Evolutionary conservation across 1,140 invertebrate species (phyloP).

Genomic region (Drosophila sp.): DNA sequence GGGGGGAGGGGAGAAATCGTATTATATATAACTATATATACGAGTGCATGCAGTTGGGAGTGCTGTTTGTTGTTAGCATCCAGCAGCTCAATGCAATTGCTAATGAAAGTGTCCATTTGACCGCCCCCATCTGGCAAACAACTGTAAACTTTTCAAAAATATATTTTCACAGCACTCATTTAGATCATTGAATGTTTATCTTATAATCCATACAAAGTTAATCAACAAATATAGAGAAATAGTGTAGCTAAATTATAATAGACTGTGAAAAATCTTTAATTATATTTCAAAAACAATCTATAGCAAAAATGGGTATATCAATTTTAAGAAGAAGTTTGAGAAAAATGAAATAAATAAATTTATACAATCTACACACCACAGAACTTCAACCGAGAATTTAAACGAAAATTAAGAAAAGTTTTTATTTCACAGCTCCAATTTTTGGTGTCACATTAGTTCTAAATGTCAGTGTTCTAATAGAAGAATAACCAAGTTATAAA

Average conservation of each 20-base stretch:
- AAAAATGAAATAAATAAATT: too few relatives aligned
- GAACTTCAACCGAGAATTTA: too few relatives aligned
- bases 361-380: too few relatives aligned
- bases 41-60: neutral
- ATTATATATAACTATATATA: neutral
- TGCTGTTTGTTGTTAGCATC: constrained; percentile 11
- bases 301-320: neutral
- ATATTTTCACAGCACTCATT: neutral
- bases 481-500: too few relatives aligned
- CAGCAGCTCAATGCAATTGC: neutral
- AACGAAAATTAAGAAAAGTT: too few relatives aligned
- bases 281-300: neutral
- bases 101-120: constrained; percentile 5
- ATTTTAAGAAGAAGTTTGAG: neutral
- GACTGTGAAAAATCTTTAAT: neutral
- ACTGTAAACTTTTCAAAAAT: neutral
- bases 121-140: neutral
- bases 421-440: too few relatives aligned
- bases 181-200: neutral
- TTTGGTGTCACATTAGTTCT: too few relatives aligned
- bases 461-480: too few relatives aligned
- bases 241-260: neutral
- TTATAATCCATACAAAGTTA: constrained; percentile 1
- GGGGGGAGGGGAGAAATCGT: neutral
- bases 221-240: constrained; percentile 1